A percentile compares a stretch with the other conserved stretches of the same genome.
Conservation (phyloP, 2,888 invertebrate species). For the Rotaria macrura region DNA sequence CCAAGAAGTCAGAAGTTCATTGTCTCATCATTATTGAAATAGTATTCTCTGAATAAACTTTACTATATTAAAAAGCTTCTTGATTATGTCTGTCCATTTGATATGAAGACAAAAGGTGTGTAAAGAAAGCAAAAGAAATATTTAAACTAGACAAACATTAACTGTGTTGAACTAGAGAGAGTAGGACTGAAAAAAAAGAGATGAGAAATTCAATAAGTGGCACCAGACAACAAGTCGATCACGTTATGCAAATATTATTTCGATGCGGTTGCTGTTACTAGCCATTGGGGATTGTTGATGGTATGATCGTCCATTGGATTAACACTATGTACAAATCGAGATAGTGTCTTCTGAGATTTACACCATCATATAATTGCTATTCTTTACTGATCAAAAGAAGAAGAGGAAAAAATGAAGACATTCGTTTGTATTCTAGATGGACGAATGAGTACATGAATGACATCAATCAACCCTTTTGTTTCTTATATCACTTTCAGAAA, state of each 20-base stretch:
- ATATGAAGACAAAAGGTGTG: slow-evolving; percentile 6
- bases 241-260: slow-evolving; percentile 12
- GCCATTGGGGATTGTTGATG: neutral
- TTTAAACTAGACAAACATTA: neutral
- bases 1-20: neutral
- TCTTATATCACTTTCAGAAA: neutral
- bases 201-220: neutral
- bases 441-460: neutral
- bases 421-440: neutral
- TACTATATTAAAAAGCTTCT: neutral
- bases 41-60: neutral
- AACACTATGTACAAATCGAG: neutral
- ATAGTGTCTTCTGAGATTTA: neutral
- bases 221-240: slow-evolving; percentile 6
- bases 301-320: neutral
- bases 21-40: neutral
- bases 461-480: neutral
- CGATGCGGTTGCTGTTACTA: neutral
- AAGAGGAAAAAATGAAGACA: neutral
- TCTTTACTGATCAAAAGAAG: neutral
- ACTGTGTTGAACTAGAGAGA: neutral
- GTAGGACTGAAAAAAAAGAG: neutral
- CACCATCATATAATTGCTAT: neutral
- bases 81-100: neutral
- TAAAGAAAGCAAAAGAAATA: neutral